Conservation (phyloP, 2,888 invertebrate species). For the Ormia ochracea region DNA sequence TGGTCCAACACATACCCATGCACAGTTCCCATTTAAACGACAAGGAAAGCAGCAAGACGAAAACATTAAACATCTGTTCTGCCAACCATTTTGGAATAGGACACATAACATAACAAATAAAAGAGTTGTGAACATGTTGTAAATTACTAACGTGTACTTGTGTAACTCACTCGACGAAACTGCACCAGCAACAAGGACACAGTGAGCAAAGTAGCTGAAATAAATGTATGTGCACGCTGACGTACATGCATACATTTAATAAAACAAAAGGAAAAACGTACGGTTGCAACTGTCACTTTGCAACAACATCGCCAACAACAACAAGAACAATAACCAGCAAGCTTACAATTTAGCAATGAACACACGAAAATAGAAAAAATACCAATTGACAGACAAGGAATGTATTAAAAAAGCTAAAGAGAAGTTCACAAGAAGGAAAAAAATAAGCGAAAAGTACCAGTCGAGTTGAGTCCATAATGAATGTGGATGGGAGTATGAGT, state of each 20-base stretch:
- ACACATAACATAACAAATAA: slow-evolving; percentile 49
- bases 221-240: too few species aligned
- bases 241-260: too few species aligned
- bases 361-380: slow-evolving; percentile 27
- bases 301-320: slow-evolving; percentile 38
- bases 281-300: slow-evolving; percentile 58
- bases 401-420: slow-evolving; percentile 15
- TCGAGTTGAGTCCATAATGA: slow-evolving; percentile 60
- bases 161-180: slow-evolving; percentile 54
- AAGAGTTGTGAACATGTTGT: slow-evolving; percentile 61
- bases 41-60: slow-evolving; percentile 28
- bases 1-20: neutral
- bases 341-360: slow-evolving; percentile 34
- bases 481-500: slow-evolving; percentile 57
- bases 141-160: slow-evolving; percentile 63
- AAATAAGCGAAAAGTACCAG: slow-evolving; percentile 49
- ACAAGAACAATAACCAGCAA: slow-evolving; percentile 6
- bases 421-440: slow-evolving; percentile 13
- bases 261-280: slow-evolving; percentile 25
- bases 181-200: slow-evolving; percentile 60
- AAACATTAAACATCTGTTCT: slow-evolving; percentile 57
- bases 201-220: slow-evolving; percentile 65
- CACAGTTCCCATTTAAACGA: neutral
- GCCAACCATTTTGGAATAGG: slow-evolving; percentile 73
- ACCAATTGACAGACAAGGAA: slow-evolving; percentile 29